A percentile compares a stretch with the other conserved stretches of the same genome.
These are phyloP conservation scores for Anhinga rufa DNA, from an alignment of 2,113 vertebrate genomes.

Conservation along the genomic window DNA sequence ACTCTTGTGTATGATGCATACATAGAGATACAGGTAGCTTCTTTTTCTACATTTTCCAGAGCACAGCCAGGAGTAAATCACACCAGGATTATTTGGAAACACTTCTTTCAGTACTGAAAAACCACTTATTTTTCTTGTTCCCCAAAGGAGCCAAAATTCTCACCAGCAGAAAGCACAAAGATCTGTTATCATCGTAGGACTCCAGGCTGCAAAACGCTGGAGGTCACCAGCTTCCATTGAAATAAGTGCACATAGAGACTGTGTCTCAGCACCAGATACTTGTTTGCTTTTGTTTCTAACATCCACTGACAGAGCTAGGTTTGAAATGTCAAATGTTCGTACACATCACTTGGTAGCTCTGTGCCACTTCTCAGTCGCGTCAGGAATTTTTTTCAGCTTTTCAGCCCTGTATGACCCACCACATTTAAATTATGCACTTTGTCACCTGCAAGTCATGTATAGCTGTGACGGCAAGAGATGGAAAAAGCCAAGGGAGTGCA, in stretches of 20 bases:
- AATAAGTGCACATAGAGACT: background rate
- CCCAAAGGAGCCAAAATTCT: background rate
- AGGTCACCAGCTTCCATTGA: background rate
- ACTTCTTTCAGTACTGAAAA: background rate
- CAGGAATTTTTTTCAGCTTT: background rate
- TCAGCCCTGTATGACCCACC: background rate
- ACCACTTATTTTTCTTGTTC: background rate
- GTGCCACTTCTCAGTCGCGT: background rate
- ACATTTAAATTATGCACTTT: background rate
- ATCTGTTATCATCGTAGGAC: background rate
- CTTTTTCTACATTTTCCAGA: background rate
- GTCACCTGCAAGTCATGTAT: background rate
- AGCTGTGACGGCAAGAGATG: background rate
- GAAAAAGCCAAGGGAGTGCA: background rate
- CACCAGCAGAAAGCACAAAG: background rate
- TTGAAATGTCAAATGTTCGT: background rate
- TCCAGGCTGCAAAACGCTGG: background rate
- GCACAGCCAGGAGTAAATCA: background rate
- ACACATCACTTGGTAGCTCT: background rate
- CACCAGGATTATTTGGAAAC: background rate
- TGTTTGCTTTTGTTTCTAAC: background rate
- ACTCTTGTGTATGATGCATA: background rate
- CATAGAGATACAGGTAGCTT: background rate
- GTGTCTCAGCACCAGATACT: background rate
- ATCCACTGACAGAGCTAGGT: background rate